Percentiles rank a stretch among this genome's conserved stretches.
phyloP scores from a whole-genome alignment of 1,140 invertebrate genomes.

The Phymastichus coffea region DNA sequence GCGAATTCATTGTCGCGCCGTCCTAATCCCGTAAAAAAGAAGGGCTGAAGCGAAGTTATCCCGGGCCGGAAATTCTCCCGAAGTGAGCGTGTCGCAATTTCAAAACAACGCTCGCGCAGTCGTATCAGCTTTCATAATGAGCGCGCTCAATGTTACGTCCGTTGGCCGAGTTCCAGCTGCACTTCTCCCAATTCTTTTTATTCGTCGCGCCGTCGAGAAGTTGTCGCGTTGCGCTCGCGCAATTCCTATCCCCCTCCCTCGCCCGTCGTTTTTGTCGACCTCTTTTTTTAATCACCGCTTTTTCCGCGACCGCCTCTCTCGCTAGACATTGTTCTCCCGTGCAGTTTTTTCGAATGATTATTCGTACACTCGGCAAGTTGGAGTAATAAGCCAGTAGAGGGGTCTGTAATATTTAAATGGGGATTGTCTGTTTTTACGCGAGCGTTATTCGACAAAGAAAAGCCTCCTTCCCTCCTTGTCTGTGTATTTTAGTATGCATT shows the following conservation, averaged over 20 bases:
- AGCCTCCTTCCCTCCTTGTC: too few relatives aligned
- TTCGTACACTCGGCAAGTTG: not conserved
- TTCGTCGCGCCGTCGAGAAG: not conserved
- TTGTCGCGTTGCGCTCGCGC: too few relatives aligned
- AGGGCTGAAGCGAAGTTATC: slow-evolving; percentile 6
- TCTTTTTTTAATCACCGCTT: slow-evolving; percentile 9
- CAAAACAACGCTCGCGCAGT: slow-evolving; percentile 45
- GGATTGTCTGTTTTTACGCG: not conserved
- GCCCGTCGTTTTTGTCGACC: too few relatives aligned
- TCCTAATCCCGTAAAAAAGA: not conserved
- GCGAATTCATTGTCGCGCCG: slow-evolving; percentile 3
- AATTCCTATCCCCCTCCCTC: too few relatives aligned
- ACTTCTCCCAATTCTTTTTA: slow-evolving; percentile 19
- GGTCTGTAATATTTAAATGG: not conserved
- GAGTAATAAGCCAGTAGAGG: not conserved
- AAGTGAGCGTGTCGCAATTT: slow-evolving; percentile 40
- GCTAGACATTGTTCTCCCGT: too few relatives aligned
- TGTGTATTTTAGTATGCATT: too few relatives aligned
- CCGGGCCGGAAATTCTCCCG: slow-evolving; percentile 28
- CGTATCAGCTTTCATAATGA: slow-evolving; percentile 53
- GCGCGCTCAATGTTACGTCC: slow-evolving; percentile 44
- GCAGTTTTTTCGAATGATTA: not conserved
- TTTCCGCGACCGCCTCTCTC: not conserved
- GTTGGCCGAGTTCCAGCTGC: slow-evolving; percentile 47
- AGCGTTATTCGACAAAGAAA: too few relatives aligned